phyloP scores from a whole-genome alignment of 2,888 invertebrate genomes.

The Ptychoptera contaminata region DNA sequence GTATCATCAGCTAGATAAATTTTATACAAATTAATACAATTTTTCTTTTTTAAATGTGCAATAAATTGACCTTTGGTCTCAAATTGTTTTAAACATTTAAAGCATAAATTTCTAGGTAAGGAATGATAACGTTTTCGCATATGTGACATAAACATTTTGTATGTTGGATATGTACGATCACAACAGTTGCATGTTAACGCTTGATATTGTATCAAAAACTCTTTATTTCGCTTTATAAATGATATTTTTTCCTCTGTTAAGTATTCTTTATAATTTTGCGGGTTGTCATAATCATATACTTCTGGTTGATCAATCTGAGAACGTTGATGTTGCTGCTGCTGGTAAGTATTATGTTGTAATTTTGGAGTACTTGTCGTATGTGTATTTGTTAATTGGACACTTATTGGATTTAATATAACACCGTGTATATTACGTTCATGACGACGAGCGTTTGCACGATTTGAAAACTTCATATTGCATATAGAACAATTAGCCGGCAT shows the following conservation, averaged over 20 bases:
- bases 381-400: neutral
- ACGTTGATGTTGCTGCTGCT: neutral
- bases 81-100: conserved; percentile 30
- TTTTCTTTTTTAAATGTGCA: conserved; percentile 29
- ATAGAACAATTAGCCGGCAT: conserved; percentile 19
- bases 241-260: conserved; percentile 26
- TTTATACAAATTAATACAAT: conserved; percentile 29
- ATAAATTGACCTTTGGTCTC: conserved; percentile 31
- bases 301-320: conserved; percentile 1
- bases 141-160: conserved; percentile 32
- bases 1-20: conserved; percentile 21
- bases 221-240: conserved; percentile 27
- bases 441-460: conserved; percentile 30
- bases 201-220: conserved; percentile 30
- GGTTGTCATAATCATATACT: conserved; percentile 27
- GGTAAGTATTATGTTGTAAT: conserved; percentile 18
- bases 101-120: conserved; percentile 28
- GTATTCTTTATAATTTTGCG: conserved; percentile 26
- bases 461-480: conserved; percentile 29
- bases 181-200: conserved; percentile 31
- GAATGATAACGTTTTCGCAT: conserved; percentile 29
- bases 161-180: conserved; percentile 25
- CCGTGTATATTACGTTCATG: conserved; percentile 31
- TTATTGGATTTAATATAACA: conserved; percentile 14
- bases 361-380: conserved; percentile 17